Evolutionary conservation across 2,113 vertebrate genomes (phyloP), one percentile per base, ranked within the genome.

Genomic region (Balaeniceps rex): DNA sequence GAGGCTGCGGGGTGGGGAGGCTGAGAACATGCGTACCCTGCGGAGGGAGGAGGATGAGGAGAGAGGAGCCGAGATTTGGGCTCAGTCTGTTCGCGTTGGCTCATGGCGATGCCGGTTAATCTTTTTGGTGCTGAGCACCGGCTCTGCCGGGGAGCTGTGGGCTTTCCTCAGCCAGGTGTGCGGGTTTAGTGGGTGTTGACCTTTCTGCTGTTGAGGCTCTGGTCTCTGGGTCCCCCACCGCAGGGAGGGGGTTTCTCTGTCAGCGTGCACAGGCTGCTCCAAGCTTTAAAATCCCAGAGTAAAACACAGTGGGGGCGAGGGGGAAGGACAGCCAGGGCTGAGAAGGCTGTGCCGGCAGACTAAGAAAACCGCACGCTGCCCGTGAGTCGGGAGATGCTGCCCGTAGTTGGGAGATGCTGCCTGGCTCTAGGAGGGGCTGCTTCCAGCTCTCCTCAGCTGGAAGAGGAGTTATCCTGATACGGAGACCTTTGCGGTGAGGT

Each of bases 261-360:
- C 49, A 5, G 40, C 2, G 1, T 6, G 19, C 64, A 7, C 51
- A 42, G 42, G 12, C 34, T 0, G 2, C 40, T 46, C 36, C 0
- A 1, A 29, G 46, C 2, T 33, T 23, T 28, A 52, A 36, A 46
- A 64, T 66, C 19, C 38, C 4, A 1, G 51, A 26, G 31, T 16
- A 6, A 64, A 71, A 13, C 9, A 1, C 16, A 4, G 10, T 1
- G 34, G 17, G 40, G 65, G 2, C 0, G 11, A 28, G 15, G 34
- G 24, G 22, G 31, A 23, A 44, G 34, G 18, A 21, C 14, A 19
- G 18, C 1, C 5, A 11, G 63, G 28, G 25, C 33, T 9, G 24
- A 14, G 80, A 4, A 12, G 25, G 31, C 9, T 34, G 44, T 14
- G 6, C 14, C 61, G 3, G 38, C 5, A 7, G 36, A 9, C 11